Evolutionary conservation across 2,797 vertebrate species (phyloP), one percentile per base, ranked within the genome.

Genomic region (Pseudopleuronectes americanus): DNA sequence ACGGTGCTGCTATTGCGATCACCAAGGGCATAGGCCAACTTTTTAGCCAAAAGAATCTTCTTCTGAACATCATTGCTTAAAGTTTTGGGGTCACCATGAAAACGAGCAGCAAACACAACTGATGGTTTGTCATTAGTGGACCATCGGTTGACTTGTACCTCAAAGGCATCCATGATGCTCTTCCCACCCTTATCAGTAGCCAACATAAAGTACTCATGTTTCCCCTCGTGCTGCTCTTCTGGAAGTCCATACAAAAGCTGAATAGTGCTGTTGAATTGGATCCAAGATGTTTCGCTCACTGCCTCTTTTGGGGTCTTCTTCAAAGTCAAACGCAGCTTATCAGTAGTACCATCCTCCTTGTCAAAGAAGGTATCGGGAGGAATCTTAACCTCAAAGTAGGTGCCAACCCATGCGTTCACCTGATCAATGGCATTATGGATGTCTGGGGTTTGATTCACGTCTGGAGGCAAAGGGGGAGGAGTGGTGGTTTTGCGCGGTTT

Each of bases 351-450:
- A 38, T 99, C 98, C 57, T 99, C 97, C 22, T 81, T 89, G 85
- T 99, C 98, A 0, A 95, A 99, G 92, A 99, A 99, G 0, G 97
- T 99, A 82, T 99, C 97, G 0, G 97, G 94, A 0, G 98, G 96
- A 80, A 99, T 98, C 87, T 99, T 99, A 23, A 99, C 96, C 79
- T 99, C 98, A 0, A 99, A 99, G 79, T 99, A 99, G 0, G 97
- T 99, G 55, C 98, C 98, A 5, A 97, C 95, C 95, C 96, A 98
- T 0, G 97, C 95, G 0, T 96, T 97, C 0, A 99, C 97, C 81
- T 96, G 95, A 89, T 99, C 98, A 0, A 99, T 96, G 22, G 97
- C 94, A 83, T 99, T 99, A 0, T 92, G 96, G 48, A 99, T 96
- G 71, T 94, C 90, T 26, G 98, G 98, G 2, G 83, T 94, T 68